Evolutionary conservation across 2,888 invertebrate genomes (phyloP).

Genomic region (Malthinus flaveolus): DNA sequence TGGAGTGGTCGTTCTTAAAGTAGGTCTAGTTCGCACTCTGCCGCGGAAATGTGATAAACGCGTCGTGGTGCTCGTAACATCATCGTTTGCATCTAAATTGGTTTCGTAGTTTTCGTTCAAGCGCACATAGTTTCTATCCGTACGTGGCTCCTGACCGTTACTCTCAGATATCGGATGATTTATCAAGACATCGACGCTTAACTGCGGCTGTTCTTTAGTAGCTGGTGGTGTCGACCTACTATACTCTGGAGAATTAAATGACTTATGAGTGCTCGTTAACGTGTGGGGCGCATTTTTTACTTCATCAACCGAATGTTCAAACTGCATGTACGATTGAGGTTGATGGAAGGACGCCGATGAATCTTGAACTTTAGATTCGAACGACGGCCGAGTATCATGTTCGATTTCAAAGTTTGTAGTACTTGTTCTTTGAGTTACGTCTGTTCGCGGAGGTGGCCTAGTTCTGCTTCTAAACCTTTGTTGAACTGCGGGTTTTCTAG

Average conservation of each 20-base stretch:
- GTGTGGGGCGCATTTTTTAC: neutral
- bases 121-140: slow-evolving; percentile 24
- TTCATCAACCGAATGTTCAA: slow-evolving; percentile 33
- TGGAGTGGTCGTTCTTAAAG: slow-evolving; percentile 34
- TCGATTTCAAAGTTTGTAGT: slow-evolving; percentile 10
- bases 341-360: slow-evolving; percentile 1
- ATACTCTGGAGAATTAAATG: slow-evolving; percentile 9
- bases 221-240: neutral
- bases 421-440: slow-evolving; percentile 17
- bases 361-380: slow-evolving; percentile 13
- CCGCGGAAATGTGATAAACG: slow-evolving; percentile 22
- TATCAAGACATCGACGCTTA: slow-evolving; percentile 38
- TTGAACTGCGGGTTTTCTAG: neutral
- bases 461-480: slow-evolving; percentile 48
- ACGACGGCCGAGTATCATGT: slow-evolving; percentile 9
- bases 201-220: slow-evolving; percentile 19
- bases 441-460: slow-evolving; percentile 33
- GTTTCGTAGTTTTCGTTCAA: slow-evolving; percentile 37
- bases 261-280: neutral
- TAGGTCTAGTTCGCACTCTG: slow-evolving; percentile 39
- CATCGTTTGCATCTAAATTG: slow-evolving; percentile 31
- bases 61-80: slow-evolving; percentile 33
- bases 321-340: slow-evolving; percentile 42
- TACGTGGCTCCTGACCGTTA: slow-evolving; percentile 22
- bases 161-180: slow-evolving; percentile 33